Evolutionary conservation across 1,140 invertebrate species (phyloP).

Genomic region (Araneus ventricosus): DNA sequence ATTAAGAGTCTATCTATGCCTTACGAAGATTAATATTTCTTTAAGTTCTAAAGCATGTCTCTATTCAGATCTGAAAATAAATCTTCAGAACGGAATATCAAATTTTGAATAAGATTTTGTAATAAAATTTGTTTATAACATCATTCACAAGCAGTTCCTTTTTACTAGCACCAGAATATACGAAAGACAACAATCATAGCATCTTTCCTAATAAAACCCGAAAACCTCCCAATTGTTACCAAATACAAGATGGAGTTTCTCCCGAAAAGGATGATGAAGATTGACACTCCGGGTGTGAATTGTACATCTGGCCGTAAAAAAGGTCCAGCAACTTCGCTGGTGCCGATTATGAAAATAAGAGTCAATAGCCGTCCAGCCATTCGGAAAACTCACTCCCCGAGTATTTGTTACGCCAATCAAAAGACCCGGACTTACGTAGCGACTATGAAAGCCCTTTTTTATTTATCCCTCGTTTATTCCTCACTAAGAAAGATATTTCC

Average conservation of each 20-base stretch:
- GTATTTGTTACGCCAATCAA: background rate
- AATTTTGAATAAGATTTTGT: no score
- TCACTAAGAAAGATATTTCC: background rate
- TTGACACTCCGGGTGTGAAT: background rate
- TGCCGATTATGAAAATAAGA: background rate
- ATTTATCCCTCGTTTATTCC: background rate
- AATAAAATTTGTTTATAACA: no score
- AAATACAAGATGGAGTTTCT: background rate
- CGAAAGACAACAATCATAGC: no score
- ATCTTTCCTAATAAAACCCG: no score
- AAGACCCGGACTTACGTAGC: background rate
- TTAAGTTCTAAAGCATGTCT: no score
- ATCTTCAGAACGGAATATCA: no score
- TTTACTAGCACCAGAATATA: no score
- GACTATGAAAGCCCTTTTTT: background rate
- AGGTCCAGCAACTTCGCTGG: background rate
- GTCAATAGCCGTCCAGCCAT: background rate
- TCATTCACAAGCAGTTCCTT: no score
- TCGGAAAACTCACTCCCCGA: background rate
- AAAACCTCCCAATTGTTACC: no score
- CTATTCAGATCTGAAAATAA: no score
- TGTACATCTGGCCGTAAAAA: background rate
- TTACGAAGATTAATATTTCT: no score
- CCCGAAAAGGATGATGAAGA: background rate
- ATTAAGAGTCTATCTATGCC: no score